Base-by-base conservation (phyloP, 1,140 invertebrate genomes). In the Pteromalus puparum region DNA sequence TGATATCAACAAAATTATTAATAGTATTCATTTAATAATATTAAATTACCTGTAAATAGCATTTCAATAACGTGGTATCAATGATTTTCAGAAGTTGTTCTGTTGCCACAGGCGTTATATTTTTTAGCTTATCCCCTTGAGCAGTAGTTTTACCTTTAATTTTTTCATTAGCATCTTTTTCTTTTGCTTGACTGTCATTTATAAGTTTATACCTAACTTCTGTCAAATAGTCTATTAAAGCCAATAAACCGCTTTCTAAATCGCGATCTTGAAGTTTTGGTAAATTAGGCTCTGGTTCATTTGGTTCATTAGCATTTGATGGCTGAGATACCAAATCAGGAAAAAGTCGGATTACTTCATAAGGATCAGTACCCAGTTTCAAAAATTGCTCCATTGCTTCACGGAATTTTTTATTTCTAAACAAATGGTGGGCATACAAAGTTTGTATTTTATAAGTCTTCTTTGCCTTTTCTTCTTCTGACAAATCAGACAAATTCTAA, bases 21-120 rank as follows among this genome's bases (percentile, higher is more conserved):
- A 28, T 53, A 83, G 76, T 83, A 75, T 80, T 7, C 6, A 34
- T 61, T 86, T 42, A 87, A 78, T 74, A 85, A 53, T 61, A 13
- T 72, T 42, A 76, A 5, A 73, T 88, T 93, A 97, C 97, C 95
- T 98, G 96, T 76, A 99, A 94, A 93, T 99, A 99, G 92, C 98
- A 99, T 91, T 99, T 99, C 0, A 99, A 93, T 72, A 99, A 92
- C 1, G 98, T 99, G 5, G 98, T 99, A 90, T 99, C 99, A 86
- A 99, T 98, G 68, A 99, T 97, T 92, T 98, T 98, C 28, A 98
- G 91, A 48, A 99, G 93, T 86, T 98, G 95, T 78, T 94, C 91
- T 1, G 90, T 93, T 70, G 93, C 91, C 48, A 92, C 89, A 73
- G 88, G 89, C 24, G 91, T 92, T 89, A 93, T 90, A 77, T 89